A percentile compares a stretch with the other conserved stretches of the same genome.
phyloP scores from a whole-genome alignment of 2,888 invertebrate species.

The Eupithecia exiguata region DNA sequence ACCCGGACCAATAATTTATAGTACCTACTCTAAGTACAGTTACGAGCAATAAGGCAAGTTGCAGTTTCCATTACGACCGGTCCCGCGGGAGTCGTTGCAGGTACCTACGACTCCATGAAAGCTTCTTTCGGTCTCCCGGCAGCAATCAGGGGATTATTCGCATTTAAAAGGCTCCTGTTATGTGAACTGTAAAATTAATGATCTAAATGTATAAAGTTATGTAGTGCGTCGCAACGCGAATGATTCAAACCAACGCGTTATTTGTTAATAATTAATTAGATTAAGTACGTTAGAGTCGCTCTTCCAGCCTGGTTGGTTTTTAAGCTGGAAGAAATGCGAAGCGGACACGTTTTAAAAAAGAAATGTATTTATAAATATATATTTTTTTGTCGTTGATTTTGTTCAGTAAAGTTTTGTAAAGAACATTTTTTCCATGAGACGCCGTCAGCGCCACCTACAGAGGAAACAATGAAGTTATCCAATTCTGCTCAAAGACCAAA shows the following conservation, averaged over 20 bases:
- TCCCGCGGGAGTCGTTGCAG: conserved; percentile 17
- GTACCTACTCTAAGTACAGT: not conserved
- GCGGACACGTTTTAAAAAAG: too few species aligned
- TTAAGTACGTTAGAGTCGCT: not conserved
- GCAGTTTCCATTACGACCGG: conserved; percentile 20
- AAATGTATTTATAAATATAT: too few species aligned
- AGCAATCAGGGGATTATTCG: conserved; percentile 19
- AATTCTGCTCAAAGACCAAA: too few species aligned
- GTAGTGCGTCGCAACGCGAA: not conserved
- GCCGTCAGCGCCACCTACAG: too few species aligned
- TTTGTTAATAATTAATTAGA: too few species aligned
- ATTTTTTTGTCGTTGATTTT: too few species aligned
- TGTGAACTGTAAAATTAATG: conserved; percentile 3
- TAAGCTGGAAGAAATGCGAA: too few species aligned
- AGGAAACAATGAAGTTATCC: too few species aligned
- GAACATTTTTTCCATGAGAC: too few species aligned
- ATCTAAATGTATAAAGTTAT: too few species aligned
- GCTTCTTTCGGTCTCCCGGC: conserved; percentile 26
- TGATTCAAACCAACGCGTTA: too few species aligned
- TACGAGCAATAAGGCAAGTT: conserved; percentile 11
- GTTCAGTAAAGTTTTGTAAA: too few species aligned
- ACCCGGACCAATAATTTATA: not conserved
- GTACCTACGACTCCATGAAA: conserved; percentile 26
- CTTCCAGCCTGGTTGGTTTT: not conserved
- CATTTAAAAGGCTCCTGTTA: not conserved